Evolutionary conservation across 2,797 vertebrate genomes (phyloP), one percentile per base, ranked within the genome.

Genomic region (Schizothorax lantsangensis): DNA sequence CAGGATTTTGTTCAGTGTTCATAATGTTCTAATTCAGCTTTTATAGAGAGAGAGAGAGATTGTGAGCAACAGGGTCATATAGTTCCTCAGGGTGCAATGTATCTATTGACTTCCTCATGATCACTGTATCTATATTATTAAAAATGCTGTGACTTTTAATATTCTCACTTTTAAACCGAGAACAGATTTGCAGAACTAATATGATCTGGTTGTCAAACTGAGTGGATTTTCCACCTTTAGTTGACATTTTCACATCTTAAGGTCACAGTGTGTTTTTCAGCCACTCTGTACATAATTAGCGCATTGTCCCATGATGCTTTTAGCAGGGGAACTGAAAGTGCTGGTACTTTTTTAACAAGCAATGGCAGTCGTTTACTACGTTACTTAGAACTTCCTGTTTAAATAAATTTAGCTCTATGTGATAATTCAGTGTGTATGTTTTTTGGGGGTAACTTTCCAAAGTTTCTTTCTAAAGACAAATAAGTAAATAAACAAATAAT

Each of bases 241-340:
- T 49, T 72, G 43, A 80, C 40, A 43, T 73, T 52, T 74, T 26
- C 6, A 52, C n/a, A 47, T 43, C 4, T 43, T 14, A 21, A 79
- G 15, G 30, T 73, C 64, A 45, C 57, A 54, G 38, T 62, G 36
- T 30, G 7, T 26, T 83, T 78, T 33, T 40, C 17, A 26, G 43
- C 4, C 33, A 54, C 38, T 40, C 43, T 26, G n/a, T 14, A 33
- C 6, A 52, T 49, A 52, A 30, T 54, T 40, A 6, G 10, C 33
- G 0, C 19, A n/a, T 30, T 40, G 43, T 21, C 23, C 15, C 59
- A 49, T 81, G 78, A 52, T 4, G 38, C n/a, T 82, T 36, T 78
- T 23, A 82, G 14, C 30, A 82, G 14, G 15, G 59, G 83, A 88
- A 82, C 79, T 78, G 79, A 78, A 81, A 69, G 33, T 10, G n/a